Conservation (phyloP, 2,113 vertebrate genomes). For the cattle (Bos taurus) region ARS-UCD2.0 NC_037349.1:41971001-41971500, state of each 20-base stretch:
- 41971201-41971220: neutral
- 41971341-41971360: neutral
- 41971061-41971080: neutral
- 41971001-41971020: neutral
- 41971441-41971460: too few relatives aligned
- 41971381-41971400: neutral
- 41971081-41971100: neutral
- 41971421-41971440: neutral
- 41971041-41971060: neutral
- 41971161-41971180: neutral
- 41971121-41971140: neutral
- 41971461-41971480: too few relatives aligned
- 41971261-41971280: neutral
- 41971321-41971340: neutral
- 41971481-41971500: too few relatives aligned
- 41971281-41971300: neutral
- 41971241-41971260: neutral
- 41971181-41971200: neutral
- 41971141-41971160: neutral
- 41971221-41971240: fast-evolving
- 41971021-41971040: neutral
- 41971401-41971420: neutral
- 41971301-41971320: neutral
- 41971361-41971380: neutral
- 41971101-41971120: neutral